These are phyloP conservation scores for Orchestes rusci DNA, from an alignment of 2,888 invertebrate species.

Conservation along the genomic window DNA sequence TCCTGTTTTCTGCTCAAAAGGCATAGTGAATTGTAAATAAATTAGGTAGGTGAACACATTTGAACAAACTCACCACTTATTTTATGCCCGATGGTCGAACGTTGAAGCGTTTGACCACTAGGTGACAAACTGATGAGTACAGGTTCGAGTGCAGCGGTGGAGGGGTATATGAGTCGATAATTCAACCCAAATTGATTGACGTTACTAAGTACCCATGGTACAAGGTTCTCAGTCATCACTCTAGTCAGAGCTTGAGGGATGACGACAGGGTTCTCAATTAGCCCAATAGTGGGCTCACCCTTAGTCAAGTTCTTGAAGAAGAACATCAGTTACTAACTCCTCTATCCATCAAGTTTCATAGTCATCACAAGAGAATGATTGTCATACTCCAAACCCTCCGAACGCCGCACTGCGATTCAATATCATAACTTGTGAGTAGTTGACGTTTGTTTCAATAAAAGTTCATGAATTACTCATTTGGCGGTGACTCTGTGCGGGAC, in stretches of 20 bases:
- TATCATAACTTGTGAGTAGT: slow-evolving; percentile 8
- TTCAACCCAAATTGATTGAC: too few relatives aligned
- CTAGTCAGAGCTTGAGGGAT: background rate
- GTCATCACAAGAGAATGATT: background rate
- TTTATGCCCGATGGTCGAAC: too few relatives aligned
- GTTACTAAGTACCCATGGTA: too few relatives aligned
- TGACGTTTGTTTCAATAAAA: slow-evolving; percentile 8
- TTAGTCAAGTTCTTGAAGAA: background rate
- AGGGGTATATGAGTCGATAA: too few relatives aligned
- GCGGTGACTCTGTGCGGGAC: slow-evolving; percentile 3
- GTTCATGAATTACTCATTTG: slow-evolving; percentile 7
- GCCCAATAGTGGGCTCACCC: background rate
- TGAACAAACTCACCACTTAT: too few relatives aligned
- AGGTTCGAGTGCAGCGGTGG: too few relatives aligned
- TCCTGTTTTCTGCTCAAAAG: too few relatives aligned
- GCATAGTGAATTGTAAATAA: too few relatives aligned
- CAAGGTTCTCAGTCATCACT: too few relatives aligned
- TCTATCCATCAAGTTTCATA: background rate
- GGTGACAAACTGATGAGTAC: too few relatives aligned
- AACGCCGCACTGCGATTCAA: background rate
- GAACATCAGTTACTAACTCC: background rate
- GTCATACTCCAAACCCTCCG: slow-evolving; percentile 3
- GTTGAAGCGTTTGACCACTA: too few relatives aligned
- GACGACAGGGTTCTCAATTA: background rate
- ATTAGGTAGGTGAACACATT: too few relatives aligned